These are phyloP conservation scores for Bufo gargarizans DNA, from an alignment of 2,113 vertebrate species.

Conservation along the genomic window DNA sequence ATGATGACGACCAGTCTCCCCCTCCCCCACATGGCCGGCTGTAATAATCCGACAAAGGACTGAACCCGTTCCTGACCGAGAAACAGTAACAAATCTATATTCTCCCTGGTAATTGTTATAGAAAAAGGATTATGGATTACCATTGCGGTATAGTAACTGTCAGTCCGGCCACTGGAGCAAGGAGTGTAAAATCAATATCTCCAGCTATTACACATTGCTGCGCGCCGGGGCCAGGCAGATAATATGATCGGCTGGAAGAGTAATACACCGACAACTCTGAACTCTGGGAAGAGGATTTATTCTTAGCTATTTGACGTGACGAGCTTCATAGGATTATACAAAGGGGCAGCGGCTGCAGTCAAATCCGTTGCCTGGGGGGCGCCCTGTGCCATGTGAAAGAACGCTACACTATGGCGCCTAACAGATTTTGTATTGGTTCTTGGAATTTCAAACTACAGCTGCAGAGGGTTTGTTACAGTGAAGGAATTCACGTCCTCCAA, in stretches of 20 bases:
- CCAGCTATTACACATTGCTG: slow-evolving; percentile 34
- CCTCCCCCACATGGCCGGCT: neutral
- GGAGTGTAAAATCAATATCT: slow-evolving; percentile 51
- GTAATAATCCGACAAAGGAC: slow-evolving; percentile 32
- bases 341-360: too few species aligned
- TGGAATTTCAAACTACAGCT: too few species aligned
- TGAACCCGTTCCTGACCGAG: slow-evolving; percentile 16
- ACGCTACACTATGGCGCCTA: too few species aligned
- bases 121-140: slow-evolving; percentile 53
- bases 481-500: too few species aligned
- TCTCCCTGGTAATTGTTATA: slow-evolving; percentile 51
- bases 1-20: neutral
- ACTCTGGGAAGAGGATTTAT: neutral
- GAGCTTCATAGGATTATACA: neutral
- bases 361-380: too few species aligned
- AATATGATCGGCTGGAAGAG: slow-evolving; percentile 1
- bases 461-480: too few species aligned
- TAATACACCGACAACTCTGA: slow-evolving; percentile 19
- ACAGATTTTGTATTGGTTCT: too few species aligned
- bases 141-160: slow-evolving; percentile 54
- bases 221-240: slow-evolving; percentile 32
- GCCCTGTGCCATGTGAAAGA: too few species aligned
- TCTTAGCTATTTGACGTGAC: neutral
- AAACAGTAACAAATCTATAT: slow-evolving; percentile 55
- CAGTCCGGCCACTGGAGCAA: slow-evolving; percentile 29